phyloP scores from a whole-genome alignment of 30 jellyfish, hydroid and myxozoan species.

The Cassiopea xamachana region DNA sequence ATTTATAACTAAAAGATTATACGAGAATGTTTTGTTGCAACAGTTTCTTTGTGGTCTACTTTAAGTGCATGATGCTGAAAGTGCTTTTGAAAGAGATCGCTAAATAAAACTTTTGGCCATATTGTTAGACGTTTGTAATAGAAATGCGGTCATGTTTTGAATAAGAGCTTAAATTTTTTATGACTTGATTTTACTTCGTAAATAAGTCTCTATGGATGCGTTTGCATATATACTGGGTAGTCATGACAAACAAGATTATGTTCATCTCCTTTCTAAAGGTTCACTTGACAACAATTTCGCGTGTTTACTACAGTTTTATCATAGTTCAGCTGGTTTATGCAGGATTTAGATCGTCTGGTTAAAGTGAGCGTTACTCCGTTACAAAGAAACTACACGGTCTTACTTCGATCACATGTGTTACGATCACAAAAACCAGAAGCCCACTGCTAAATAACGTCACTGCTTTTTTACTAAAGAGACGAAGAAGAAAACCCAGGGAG shows the following conservation, averaged over 20 bases:
- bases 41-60: neutral
- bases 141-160: constrained; percentile 34
- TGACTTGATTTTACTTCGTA: constrained; percentile 22
- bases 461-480: neutral
- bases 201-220: constrained; percentile 9
- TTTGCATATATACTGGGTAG: constrained; percentile 16
- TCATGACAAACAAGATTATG: constrained; percentile 13
- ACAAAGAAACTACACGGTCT: neutral
- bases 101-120: neutral
- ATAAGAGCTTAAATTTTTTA: constrained; percentile 32
- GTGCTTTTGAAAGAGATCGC: neutral
- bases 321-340: neutral
- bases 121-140: neutral
- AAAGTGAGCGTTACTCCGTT: neutral
- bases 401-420: neutral
- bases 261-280: neutral
- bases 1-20: neutral
- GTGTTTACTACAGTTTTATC: neutral
- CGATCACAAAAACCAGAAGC: neutral
- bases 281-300: neutral
- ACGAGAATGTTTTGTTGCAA: neutral
- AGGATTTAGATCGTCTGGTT: neutral
- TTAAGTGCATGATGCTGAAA: neutral
- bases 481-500: neutral
- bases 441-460: neutral